phyloP scores from a whole-genome alignment of 2,113 vertebrate genomes.

The Brachyistius frenatus region DNA sequence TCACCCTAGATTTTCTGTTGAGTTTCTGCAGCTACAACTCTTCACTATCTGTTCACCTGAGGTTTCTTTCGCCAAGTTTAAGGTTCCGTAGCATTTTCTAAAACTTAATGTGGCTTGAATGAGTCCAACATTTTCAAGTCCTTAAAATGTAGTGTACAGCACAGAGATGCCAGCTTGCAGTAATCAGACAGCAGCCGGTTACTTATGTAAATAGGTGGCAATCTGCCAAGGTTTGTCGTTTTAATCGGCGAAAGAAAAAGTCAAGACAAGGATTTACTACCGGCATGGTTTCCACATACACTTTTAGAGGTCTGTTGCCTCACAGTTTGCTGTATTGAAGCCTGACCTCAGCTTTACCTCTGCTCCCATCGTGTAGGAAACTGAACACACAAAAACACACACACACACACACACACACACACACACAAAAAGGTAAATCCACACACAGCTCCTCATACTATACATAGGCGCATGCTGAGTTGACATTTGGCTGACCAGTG shows the following conservation, averaged over 20 bases:
- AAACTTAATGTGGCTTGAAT: no score
- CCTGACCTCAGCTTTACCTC: conserved; percentile 37
- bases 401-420: conserved; percentile 5
- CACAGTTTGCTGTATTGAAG: not conserved
- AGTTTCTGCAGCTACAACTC: not conserved
- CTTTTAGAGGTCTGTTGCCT: conserved; percentile 3
- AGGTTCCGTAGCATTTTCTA: not conserved
- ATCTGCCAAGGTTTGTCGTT: no score
- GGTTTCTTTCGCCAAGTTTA: not conserved
- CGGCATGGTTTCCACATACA: not conserved
- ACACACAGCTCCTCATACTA: conserved; percentile 1
- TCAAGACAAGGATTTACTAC: no score
- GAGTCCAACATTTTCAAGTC: no score
- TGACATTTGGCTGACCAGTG: conserved; percentile 68
- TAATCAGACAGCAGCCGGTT: no score
- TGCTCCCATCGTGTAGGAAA: conserved; percentile 27
- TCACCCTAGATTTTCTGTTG: not conserved
- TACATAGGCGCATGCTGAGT: conserved; percentile 62
- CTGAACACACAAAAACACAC: conserved; percentile 21
- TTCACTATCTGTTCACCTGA: not conserved
- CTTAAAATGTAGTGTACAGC: no score
- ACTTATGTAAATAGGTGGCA: no score
- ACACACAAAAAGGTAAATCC: not conserved
- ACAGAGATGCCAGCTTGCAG: no score
- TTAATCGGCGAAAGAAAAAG: no score